phyloP scores from a whole-genome alignment of 1,140 invertebrate genomes.

The Ceratosolen fusciceps region DNA sequence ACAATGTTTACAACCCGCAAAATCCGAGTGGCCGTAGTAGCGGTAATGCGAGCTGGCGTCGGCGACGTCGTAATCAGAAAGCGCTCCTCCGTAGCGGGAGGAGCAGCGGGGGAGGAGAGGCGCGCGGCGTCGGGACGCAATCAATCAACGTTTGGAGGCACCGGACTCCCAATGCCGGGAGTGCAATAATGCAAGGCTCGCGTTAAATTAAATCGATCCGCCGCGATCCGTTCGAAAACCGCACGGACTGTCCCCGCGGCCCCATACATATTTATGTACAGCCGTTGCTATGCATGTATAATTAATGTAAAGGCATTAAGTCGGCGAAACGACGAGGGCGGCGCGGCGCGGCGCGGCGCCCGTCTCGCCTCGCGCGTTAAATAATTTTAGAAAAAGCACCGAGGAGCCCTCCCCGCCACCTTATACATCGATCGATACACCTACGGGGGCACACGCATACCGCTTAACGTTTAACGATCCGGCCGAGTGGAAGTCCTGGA shows the following conservation, averaged over 20 bases:
- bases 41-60: neutral
- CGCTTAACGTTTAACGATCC: neutral
- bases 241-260: neutral
- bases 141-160: neutral
- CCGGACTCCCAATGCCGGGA: neutral
- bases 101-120: no score
- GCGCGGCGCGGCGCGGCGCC: neutral
- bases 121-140: neutral
- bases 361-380: neutral
- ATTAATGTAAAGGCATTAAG: neutral
- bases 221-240: neutral
- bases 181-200: neutral
- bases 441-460: no score
- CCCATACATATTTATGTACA: neutral
- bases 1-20: neutral
- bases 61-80: neutral
- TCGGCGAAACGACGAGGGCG: neutral
- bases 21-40: neutral
- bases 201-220: constrained; percentile 5
- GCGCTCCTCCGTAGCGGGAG: neutral
- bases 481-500: constrained; percentile 19
- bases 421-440: no score
- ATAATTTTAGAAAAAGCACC: constrained; percentile 19
- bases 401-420: neutral
- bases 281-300: neutral